Percentiles rank a stretch among this genome's conserved stretches.
phyloP scores from a whole-genome alignment of 2,888 invertebrate species.

The Caenorhabditis virilis region DNA sequence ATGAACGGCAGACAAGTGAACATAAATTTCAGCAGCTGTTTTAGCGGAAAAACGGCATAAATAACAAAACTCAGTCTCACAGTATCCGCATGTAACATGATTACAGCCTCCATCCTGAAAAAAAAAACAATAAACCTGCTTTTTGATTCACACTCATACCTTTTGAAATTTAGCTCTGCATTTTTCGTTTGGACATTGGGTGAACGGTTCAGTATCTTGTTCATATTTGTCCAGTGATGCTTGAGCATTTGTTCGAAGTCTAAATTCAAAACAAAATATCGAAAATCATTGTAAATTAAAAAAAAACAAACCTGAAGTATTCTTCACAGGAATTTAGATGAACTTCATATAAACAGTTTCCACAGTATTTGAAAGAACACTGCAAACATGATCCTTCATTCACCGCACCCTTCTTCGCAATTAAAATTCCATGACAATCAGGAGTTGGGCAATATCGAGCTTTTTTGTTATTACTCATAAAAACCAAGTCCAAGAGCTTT shows the following conservation, averaged over 20 bases:
- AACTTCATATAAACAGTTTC: not conserved
- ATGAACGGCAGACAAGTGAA: not conserved
- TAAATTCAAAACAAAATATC: not conserved
- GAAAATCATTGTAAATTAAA: not conserved
- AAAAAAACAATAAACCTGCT: not conserved
- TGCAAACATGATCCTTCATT: not conserved
- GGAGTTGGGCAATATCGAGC: not conserved
- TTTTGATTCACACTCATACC: not conserved
- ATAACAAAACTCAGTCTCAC: constrained; percentile 21
- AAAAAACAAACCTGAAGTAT: not conserved
- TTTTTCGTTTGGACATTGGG: not conserved
- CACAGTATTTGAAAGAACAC: not conserved
- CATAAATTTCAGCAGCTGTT: not conserved
- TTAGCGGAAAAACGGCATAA: constrained; percentile 2
- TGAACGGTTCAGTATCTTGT: not conserved
- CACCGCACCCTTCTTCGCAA: not conserved
- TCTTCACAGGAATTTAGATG: constrained; percentile 3
- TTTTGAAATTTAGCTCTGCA: constrained; percentile 2
- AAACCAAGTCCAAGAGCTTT: not conserved
- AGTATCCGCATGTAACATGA: constrained; percentile 14
- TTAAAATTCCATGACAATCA: not conserved
- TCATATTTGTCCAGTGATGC: not conserved
- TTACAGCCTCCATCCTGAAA: constrained; percentile 11
- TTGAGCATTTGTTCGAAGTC: not conserved
- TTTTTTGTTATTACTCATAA: too few species aligned